These are phyloP conservation scores for Alcedo quadribrachys DNA, from an alignment of 2,797 vertebrate species.

Conservation along the genomic window DNA sequence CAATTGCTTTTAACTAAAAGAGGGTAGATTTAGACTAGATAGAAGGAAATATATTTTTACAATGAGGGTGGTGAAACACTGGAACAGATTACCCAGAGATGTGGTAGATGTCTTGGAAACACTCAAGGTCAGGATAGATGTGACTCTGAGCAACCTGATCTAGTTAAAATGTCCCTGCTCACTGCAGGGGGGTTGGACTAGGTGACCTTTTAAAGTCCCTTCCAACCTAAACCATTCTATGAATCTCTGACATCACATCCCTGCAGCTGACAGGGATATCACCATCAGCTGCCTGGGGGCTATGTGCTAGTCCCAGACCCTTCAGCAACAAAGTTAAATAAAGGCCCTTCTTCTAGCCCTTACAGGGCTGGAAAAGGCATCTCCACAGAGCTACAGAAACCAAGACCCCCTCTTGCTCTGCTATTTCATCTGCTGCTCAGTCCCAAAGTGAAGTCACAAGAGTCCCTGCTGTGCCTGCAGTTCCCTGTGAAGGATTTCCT, in stretches of 20 bases:
- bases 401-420: rapidly evolving
- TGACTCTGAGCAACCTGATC: not conserved
- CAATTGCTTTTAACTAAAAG: not conserved
- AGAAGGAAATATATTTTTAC: not conserved
- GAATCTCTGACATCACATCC: not conserved
- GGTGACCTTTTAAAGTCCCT: not conserved
- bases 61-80: not conserved
- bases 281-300: not conserved
- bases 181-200: not conserved
- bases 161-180: not conserved
- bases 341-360: not conserved
- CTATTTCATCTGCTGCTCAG: not conserved
- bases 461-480: not conserved
- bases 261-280: not conserved
- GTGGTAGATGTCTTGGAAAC: not conserved
- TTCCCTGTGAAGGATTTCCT: not conserved
- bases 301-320: not conserved
- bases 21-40: not conserved
- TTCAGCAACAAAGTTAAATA: not conserved
- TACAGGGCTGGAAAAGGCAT: not conserved
- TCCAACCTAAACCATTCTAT: not conserved
- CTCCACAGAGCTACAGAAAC: not conserved
- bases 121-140: not conserved
- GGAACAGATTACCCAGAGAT: not conserved
- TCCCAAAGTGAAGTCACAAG: not conserved